Evolutionary conservation across 1,140 invertebrate species (phyloP).

Genomic region (Holotrichia oblita): DNA sequence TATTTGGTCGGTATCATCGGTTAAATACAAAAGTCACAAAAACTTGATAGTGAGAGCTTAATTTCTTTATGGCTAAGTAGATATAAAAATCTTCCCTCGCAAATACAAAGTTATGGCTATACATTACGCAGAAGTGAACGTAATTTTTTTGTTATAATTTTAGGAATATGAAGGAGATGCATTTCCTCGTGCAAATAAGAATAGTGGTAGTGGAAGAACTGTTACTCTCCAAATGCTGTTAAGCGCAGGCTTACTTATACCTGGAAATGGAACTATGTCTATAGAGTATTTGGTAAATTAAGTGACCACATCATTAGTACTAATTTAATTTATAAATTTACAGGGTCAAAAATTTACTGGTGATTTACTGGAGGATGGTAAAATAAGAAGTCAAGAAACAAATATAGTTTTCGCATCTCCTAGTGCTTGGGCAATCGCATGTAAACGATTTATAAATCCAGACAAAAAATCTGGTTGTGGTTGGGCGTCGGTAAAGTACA

Average conservation of each 20-base stretch:
- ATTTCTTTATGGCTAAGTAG: no score
- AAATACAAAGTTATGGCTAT: no score
- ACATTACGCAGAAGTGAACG: no score
- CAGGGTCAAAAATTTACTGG: constrained; percentile 90
- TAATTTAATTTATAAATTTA: constrained; percentile 39
- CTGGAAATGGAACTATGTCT: constrained; percentile 82
- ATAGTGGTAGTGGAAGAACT: constrained; percentile 68
- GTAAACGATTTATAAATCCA: constrained; percentile 90
- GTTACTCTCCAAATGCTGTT: constrained; percentile 87
- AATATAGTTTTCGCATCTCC: constrained; percentile 89
- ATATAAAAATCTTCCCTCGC: no score
- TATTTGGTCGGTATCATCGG: no score
- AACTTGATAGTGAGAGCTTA: no score
- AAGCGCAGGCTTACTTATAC: constrained; percentile 81
- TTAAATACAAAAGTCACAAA: no score
- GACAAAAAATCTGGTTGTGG: constrained; percentile 92
- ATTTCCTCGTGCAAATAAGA: constrained; percentile 61
- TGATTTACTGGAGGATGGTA: constrained; percentile 85
- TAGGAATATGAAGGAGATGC: constrained; percentile 66
- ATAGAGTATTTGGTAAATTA: constrained; percentile 83
- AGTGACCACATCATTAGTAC: constrained; percentile 25
- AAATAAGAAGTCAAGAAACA: constrained; percentile 88
- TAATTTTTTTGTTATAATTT: neutral
- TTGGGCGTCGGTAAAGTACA: constrained; percentile 87
- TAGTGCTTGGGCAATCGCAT: constrained; percentile 91